Conservation (phyloP, 1,140 invertebrate genomes). For the Temnothorax curvispinosus region DNA sequence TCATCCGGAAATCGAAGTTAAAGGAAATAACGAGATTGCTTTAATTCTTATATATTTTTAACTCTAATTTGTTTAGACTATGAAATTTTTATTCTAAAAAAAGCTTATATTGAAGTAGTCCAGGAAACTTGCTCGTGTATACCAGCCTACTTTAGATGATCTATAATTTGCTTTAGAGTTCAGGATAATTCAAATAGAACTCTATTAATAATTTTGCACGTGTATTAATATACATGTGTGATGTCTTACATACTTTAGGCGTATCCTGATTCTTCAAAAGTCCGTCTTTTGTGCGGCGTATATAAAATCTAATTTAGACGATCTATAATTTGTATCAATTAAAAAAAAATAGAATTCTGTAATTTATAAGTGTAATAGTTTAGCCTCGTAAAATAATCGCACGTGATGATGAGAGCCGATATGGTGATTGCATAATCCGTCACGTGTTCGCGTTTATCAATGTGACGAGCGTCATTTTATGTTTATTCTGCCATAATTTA, state of each 20-base stretch:
- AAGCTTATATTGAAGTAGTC: neutral
- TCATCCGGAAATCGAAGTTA: neutral
- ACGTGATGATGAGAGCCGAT: neutral
- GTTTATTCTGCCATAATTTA: neutral
- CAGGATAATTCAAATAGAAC: neutral
- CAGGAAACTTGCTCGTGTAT: neutral
- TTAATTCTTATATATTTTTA: neutral
- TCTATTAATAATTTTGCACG: neutral
- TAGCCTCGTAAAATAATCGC: neutral
- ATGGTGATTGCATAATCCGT: slow-evolving; percentile 1
- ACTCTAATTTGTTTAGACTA: neutral
- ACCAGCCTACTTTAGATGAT: neutral
- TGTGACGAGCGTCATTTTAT: neutral
- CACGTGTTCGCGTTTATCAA: neutral
- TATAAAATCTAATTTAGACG: neutral
- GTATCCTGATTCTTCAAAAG: neutral
- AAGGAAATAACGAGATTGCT: neutral
- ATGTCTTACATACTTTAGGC: neutral
- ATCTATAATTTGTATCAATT: neutral
- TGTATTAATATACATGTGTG: neutral
- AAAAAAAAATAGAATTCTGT: neutral
- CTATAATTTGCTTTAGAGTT: neutral
- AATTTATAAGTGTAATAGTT: neutral
- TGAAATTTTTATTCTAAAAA: neutral
- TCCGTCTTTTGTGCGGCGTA: neutral